Percentiles rank a stretch among this genome's conserved stretches.
Evolutionary conservation across 2,888 invertebrate genomes (phyloP).

Genomic region (Thecophora atra): DNA sequence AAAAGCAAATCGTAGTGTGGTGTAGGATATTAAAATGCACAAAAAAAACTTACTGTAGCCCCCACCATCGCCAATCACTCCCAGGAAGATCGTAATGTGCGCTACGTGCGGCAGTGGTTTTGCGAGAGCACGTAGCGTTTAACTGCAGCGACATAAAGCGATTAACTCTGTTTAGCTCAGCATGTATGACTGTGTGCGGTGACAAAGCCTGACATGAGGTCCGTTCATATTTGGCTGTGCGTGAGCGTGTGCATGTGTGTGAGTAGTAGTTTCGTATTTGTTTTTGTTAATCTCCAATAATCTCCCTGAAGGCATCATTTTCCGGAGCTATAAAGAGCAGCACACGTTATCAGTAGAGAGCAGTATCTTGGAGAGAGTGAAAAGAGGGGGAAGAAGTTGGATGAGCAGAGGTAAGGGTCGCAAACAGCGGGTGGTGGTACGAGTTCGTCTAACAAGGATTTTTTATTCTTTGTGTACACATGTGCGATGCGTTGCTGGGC

Average conservation of each 20-base stretch:
- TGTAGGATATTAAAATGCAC: background rate
- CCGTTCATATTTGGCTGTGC: background rate
- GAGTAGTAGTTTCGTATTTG: conserved; percentile 5
- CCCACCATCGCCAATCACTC: background rate
- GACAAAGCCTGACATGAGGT: background rate
- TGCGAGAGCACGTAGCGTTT: conserved; percentile 8
- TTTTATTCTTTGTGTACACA: conserved; percentile 4
- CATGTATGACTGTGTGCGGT: conserved; percentile 1
- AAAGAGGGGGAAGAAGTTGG: background rate
- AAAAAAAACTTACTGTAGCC: too few relatives aligned
- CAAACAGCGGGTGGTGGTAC: background rate
- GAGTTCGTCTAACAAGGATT: background rate
- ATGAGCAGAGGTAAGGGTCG: background rate
- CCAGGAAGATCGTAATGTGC: conserved; percentile 8
- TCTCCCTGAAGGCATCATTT: conserved; percentile 19
- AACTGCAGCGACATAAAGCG: conserved; percentile 16
- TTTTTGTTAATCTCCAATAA: conserved; percentile 30
- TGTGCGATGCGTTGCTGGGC: conserved; percentile 3
- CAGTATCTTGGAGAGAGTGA: background rate
- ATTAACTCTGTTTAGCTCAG: conserved; percentile 18
- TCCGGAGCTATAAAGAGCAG: conserved; percentile 9
- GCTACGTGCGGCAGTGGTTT: conserved; percentile 19
- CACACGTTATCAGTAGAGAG: background rate
- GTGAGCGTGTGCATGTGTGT: background rate
- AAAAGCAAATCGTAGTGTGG: background rate